Evolutionary conservation across 2,113 vertebrate species (phyloP).

Genomic region (Syngnathoides biaculeatus): DNA sequence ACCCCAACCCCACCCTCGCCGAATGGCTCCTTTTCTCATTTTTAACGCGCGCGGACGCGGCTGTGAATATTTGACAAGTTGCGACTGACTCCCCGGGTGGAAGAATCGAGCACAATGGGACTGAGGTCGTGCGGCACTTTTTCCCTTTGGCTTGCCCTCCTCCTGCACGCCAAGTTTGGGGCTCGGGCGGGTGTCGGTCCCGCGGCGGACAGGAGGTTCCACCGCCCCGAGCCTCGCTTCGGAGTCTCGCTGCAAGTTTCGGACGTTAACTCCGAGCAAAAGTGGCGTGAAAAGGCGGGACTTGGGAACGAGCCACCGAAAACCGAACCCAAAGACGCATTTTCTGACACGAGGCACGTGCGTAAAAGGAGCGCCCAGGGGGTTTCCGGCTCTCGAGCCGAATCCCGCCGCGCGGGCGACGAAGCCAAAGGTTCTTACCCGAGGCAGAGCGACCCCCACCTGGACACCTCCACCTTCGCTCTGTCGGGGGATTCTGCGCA

Average conservation of each 20-base stretch:
- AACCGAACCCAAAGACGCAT: constrained; percentile 15
- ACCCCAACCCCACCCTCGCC: background rate
- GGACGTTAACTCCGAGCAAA: constrained; percentile 4
- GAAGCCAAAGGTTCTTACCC: constrained; percentile 68
- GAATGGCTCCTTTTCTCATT: constrained; percentile 19
- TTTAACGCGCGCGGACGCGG: constrained; percentile 24
- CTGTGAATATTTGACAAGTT: constrained; percentile 52
- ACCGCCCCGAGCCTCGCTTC: constrained; percentile 16
- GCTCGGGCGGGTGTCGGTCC: constrained; percentile 61
- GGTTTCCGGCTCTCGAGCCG: constrained; percentile 64
- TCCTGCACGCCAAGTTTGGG: constrained; percentile 42
- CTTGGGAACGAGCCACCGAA: constrained; percentile 12
- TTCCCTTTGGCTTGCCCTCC: constrained; percentile 36
- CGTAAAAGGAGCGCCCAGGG: constrained; percentile 58
- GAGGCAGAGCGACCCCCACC: constrained; percentile 73
- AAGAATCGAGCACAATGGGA: constrained; percentile 50
- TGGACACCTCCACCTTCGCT: constrained; percentile 86
- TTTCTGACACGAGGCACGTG: constrained; percentile 20
- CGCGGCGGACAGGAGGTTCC: constrained; percentile 29
- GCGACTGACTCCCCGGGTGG: background rate
- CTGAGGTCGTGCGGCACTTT: constrained; percentile 51
- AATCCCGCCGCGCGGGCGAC: constrained; percentile 70
- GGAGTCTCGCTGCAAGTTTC: background rate
- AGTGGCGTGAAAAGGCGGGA: constrained; percentile 17
- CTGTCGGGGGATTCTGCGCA: constrained; percentile 87